phyloP scores from a whole-genome alignment of 1,140 invertebrate genomes.

The Hylaeus volcanicus region DNA sequence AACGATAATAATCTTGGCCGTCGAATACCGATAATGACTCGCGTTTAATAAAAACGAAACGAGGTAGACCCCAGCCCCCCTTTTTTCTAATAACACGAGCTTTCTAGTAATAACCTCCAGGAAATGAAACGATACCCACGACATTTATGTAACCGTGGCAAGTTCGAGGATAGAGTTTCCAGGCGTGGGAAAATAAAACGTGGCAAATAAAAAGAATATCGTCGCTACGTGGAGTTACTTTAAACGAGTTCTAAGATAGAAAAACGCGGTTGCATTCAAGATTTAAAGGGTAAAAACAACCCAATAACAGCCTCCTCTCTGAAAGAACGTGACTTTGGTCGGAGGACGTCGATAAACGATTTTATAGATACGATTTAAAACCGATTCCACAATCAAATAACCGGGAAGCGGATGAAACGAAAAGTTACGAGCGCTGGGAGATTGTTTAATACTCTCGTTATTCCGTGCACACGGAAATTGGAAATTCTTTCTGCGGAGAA shows the following conservation, averaged over 20 bases:
- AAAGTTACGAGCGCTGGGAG: no score
- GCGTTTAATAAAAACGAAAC: conserved; percentile 15
- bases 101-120: neutral
- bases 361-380: no score
- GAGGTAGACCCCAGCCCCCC: no score
- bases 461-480: no score
- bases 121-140: neutral
- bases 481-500: neutral
- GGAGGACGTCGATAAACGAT: no score
- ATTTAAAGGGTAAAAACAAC: no score
- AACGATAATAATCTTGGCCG: neutral
- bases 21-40: conserved; percentile 38
- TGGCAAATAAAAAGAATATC: neutral
- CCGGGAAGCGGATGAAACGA: no score
- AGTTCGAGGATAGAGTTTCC: neutral
- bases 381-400: no score
- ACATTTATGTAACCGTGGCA: neutral
- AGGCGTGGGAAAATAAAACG: neutral
- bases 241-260: neutral
- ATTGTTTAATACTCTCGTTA: no score
- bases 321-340: no score
- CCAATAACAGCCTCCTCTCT: no score
- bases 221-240: neutral
- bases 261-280: no score
- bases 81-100: neutral